Base-by-base conservation (phyloP, 2,113 vertebrate species). In the Brevimyrus niger region DNA sequence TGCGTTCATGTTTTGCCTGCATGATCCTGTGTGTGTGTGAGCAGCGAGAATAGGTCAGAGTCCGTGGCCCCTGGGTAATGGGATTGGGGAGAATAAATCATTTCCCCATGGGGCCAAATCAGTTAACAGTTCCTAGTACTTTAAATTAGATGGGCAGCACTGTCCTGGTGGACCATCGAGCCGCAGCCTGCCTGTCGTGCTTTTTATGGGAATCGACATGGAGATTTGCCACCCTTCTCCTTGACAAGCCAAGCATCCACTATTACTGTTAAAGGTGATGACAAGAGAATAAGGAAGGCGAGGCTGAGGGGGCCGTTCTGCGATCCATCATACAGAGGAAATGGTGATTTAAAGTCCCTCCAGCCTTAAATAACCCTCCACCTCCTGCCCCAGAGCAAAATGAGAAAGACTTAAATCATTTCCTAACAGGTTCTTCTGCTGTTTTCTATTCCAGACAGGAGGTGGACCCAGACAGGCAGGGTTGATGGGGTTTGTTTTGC, bases 51-150 rank as follows among this genome's bases (percentile, higher is more conserved):
- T 50, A 44, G 44, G 46, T 35, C 44, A 48, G 15, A 73, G 84
- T 17, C 65, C 51, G 65, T 65, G 58, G 8, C 58, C 44, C 21
- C 73, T n/a, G 1, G 17, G 58, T 87, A 87, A 90, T 90, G 84
- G 11, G 65, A 90, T 87, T 87, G 61, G 42, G 50, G 4, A 69
- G 82, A 58, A 87, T 90, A 80, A 90, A 87, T 87, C 84, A 87
- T 87, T 87, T 80, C 17, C 35, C 58, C 76, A 46, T 44, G 27
- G 69, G 47, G 38, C 85, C 47, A 47, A 80, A 89, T 86, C 55
- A 87, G 84, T 89, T 86, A 50, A 86, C 44, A 69, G 46, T 58
- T 86, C 42, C 46, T 44, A 85, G 80, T 89, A 83, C n/a, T 83
- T 53, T 55, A 89, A 86, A 86, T 86, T 87, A 86, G 47, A 89